phyloP scores from a whole-genome alignment of 1,140 invertebrate species.

The Gonioctena quinquepunctata region DNA sequence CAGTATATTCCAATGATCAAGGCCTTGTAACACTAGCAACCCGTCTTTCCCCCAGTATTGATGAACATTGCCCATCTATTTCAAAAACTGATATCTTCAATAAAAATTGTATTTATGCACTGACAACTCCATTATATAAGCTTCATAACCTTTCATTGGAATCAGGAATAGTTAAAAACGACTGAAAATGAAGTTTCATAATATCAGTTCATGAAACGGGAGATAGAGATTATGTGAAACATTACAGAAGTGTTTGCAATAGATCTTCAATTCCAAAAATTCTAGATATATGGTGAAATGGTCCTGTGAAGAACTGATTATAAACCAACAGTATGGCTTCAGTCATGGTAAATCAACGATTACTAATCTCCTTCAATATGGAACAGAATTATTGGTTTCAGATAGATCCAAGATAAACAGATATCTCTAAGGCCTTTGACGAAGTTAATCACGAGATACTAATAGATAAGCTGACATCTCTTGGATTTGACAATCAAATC shows the following conservation, averaged over 20 bases:
- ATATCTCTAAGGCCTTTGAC: too few species aligned
- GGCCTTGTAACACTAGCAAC: too few species aligned
- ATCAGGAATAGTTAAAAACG: conserved; percentile 3
- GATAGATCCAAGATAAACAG: background rate
- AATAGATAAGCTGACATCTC: background rate
- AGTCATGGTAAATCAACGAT: too few species aligned
- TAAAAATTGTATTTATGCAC: too few species aligned
- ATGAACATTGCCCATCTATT: background rate
- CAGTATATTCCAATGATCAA: too few species aligned
- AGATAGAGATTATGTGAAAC: background rate
- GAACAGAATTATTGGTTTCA: background rate
- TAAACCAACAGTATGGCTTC: too few species aligned
- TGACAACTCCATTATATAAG: background rate
- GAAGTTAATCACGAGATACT: background rate
- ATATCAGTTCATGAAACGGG: too few species aligned
- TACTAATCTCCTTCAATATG: too few species aligned
- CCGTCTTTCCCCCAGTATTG: background rate
- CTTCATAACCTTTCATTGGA: background rate
- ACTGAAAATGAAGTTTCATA: conserved; percentile 10
- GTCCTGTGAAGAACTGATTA: background rate
- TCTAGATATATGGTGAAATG: background rate
- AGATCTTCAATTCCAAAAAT: background rate
- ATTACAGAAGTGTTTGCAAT: background rate
- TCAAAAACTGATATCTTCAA: background rate
- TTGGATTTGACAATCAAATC: background rate